Percentiles rank a stretch among this genome's conserved stretches.
phyloP scores from a whole-genome alignment of 2,888 invertebrate species.

The Drosophila nr. perissopoda region DNA sequence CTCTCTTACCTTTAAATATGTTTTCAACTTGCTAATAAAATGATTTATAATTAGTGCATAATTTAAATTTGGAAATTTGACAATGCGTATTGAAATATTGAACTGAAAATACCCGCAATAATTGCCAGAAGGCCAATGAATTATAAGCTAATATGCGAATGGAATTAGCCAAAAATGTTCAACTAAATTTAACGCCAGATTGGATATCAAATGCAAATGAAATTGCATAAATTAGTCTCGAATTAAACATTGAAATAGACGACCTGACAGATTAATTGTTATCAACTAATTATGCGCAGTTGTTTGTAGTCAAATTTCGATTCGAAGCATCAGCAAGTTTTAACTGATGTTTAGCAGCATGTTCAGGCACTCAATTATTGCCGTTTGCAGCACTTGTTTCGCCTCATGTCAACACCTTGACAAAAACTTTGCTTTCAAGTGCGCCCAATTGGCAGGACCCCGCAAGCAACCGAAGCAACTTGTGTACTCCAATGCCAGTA shows the following conservation, averaged over 20 bases:
- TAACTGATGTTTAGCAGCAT: neutral
- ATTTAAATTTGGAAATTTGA: neutral
- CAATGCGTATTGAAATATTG: neutral
- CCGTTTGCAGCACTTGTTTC: constrained; percentile 14
- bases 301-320: neutral
- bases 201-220: constrained; percentile 41
- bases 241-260: neutral
- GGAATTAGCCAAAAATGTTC: constrained; percentile 12
- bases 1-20: neutral
- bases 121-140: constrained; percentile 6
- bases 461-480: constrained; percentile 15
- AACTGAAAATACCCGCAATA: neutral
- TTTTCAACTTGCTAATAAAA: neutral
- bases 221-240: constrained; percentile 47
- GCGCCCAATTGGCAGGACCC: constrained; percentile 48
- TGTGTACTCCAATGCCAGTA: constrained; percentile 10
- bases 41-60: constrained; percentile 7
- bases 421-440: constrained; percentile 58
- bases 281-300: constrained; percentile 8
- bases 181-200: constrained; percentile 35
- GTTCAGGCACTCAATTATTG: constrained; percentile 31
- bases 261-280: neutral
- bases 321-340: neutral
- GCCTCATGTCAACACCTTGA: constrained; percentile 64
- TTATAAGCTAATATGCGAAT: constrained; percentile 10